phyloP scores from a whole-genome alignment of 1,140 invertebrate genomes.

The Papilio helenus region DNA sequence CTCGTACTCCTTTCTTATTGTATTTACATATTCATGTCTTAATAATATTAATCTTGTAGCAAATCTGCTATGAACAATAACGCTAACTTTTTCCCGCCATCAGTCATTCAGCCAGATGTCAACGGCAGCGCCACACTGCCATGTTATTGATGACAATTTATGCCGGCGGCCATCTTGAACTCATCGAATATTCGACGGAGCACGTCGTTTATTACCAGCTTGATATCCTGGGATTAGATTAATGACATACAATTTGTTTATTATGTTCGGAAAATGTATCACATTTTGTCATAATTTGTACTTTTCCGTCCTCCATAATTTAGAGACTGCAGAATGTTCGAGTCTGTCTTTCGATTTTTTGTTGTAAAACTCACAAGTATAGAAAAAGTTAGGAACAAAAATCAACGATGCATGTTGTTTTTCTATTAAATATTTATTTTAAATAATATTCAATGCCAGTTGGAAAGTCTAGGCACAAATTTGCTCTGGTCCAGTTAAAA shows the following conservation, averaged over 20 bases:
- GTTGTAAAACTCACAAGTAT: background rate
- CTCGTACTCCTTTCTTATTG: too few relatives aligned
- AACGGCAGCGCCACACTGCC: conserved; percentile 1
- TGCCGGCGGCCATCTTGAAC: conserved; percentile 12
- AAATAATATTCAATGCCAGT: conserved; percentile 15
- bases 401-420: background rate
- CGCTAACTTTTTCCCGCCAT: conserved; percentile 2
- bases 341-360: background rate
- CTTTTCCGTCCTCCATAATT: background rate
- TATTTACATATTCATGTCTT: background rate
- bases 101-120: conserved; percentile 17
- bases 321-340: background rate
- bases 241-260: background rate
- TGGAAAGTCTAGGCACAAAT: conserved; percentile 12
- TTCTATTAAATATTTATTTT: conserved; percentile 4
- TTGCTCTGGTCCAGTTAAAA: conserved; percentile 33
- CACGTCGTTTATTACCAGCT: conserved; percentile 8
- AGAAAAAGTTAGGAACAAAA: background rate
- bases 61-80: conserved; percentile 8
- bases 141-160: conserved; percentile 29
- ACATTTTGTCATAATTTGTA: background rate
- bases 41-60: background rate
- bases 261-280: background rate
- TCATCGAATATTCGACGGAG: conserved; percentile 15
- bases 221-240: conserved; percentile 11